Evolutionary conservation across 2,888 invertebrate species (phyloP).

Genomic region (Horisme vitalbata): DNA sequence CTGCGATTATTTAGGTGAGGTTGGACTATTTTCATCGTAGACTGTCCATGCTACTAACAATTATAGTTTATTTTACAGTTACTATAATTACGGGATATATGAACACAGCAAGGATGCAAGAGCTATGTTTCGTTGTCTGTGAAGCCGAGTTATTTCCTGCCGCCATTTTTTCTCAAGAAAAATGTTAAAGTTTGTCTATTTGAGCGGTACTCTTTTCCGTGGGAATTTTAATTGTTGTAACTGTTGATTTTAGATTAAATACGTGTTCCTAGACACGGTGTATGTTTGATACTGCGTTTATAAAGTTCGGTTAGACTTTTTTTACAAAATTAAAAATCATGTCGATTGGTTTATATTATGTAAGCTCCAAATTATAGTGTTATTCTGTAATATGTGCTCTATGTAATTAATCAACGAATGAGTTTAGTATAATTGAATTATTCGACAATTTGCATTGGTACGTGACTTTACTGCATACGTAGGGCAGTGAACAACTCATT

Average conservation of each 20-base stretch:
- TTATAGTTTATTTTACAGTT: conserved; percentile 43
- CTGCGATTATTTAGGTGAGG: no score
- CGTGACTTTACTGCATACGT: background rate
- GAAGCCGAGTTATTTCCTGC: conserved; percentile 62
- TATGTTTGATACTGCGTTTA: no score
- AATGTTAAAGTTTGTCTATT: conserved; percentile 3
- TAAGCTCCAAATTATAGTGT: no score
- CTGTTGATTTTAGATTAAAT: no score
- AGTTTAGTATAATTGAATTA: background rate
- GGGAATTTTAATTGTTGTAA: background rate
- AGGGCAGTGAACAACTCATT: conserved; percentile 6
- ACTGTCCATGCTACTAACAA: no score
- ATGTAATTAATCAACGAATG: no score
- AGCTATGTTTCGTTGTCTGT: conserved; percentile 20
- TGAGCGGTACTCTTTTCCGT: conserved; percentile 3
- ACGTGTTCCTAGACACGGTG: no score
- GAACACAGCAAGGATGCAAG: conserved; percentile 56
- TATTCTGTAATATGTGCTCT: no score
- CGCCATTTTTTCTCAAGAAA: conserved; percentile 46
- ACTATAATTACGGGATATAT: conserved; percentile 74
- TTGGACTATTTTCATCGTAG: no score
- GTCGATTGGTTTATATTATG: no score
- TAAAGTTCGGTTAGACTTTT: no score
- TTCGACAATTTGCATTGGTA: background rate
- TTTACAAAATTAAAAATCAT: no score